Base-by-base conservation (phyloP, 2,888 invertebrate species). In the Neoscelio sp. region DNA sequence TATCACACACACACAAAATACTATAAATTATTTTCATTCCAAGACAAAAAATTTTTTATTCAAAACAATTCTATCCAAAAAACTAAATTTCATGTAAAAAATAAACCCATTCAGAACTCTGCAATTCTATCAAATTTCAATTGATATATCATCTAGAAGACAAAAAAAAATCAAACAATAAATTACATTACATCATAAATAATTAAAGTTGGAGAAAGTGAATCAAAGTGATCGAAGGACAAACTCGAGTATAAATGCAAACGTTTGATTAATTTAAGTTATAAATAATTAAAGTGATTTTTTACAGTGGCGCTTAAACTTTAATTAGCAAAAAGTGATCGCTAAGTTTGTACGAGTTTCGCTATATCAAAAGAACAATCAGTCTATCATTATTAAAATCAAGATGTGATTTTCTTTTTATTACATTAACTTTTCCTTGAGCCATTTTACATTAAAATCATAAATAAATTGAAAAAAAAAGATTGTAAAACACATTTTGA, bases 271-370 rank as follows among this genome's bases (percentile, higher is more conserved):
- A 48, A 64, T 50, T 50, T 33, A 35, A 23, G 6, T 54, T 20
- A 50, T 52, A 62, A 71, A 62, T 62, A 71, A 44, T 40, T 50
- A 54, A 62, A 71, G 62, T 71, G 62, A 48, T 38, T 46, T 68
- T 70, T 26, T 60, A 68, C 54, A 56, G 1, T 10, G 7, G 38
- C 30, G 38, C 17, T 15, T 13, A n/a, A 7, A 17, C 7, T 7
- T 13, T 40, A 15, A 15, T 40, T 40, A 40, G 8, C 17, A n/a
- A n/a, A 40, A 13, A 7, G 26, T 4, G 28, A 6, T 23, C 35
- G 12, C 35, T 23, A 62, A 48, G 10, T 40, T 50, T 46, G 35
- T 44, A 56, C 56, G 35, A 68, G 30, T 52, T 46, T 8, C 7
- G 8, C 40, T 23, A 20, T 12, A 13, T 40, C 10, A 33, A 40